These are phyloP conservation scores for Brachirus orientalis DNA, from an alignment of 2,113 vertebrate species.

Conservation along the genomic window DNA sequence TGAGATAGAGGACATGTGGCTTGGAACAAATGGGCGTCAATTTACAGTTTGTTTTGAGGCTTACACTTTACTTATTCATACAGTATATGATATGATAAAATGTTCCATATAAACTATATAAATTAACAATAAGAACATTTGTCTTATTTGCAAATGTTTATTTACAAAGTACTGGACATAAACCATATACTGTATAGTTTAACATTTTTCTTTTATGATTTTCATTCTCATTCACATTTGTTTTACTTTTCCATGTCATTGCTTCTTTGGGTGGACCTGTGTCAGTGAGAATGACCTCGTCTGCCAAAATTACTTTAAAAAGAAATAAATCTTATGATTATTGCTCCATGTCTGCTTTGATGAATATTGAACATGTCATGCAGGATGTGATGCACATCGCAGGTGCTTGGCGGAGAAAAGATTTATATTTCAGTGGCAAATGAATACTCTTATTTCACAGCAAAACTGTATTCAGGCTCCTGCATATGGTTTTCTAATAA, in stretches of 20 bases:
- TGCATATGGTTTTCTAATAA: neutral
- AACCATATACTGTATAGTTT: no score
- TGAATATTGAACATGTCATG: neutral
- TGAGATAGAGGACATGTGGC: no score
- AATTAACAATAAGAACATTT: no score
- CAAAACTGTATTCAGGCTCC: neutral
- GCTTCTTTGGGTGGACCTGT: neutral
- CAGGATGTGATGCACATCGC: neutral
- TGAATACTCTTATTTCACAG: neutral
- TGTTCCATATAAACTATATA: no score
- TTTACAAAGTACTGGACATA: no score
- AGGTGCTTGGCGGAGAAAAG: neutral
- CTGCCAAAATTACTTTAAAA: neutral
- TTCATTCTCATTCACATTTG: neutral
- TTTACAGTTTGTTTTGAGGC: no score
- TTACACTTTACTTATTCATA: no score
- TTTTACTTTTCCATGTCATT: neutral
- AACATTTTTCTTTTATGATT: no score
- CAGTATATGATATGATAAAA: no score
- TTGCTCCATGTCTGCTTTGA: neutral
- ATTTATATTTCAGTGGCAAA: neutral
- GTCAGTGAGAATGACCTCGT: neutral
- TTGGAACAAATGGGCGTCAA: no score
- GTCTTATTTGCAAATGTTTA: no score
- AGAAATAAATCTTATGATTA: neutral